Conservation (phyloP, 2,113 vertebrate species). For the Marmota monax region DNA sequence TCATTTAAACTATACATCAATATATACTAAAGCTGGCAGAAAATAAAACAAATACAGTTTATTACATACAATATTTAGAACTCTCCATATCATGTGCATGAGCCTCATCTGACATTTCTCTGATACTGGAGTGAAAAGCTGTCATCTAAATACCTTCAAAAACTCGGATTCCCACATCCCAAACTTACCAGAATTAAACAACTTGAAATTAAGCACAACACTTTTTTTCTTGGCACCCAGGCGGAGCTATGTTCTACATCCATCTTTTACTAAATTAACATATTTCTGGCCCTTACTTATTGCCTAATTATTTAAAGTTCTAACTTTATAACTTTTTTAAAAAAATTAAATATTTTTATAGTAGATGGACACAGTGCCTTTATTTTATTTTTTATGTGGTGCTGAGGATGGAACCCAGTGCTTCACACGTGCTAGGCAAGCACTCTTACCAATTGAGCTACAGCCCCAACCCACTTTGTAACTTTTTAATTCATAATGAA, state of each 20-base stretch:
- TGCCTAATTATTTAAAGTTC: slow-evolving; percentile 60
- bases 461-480: neutral
- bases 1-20: slow-evolving; percentile 50
- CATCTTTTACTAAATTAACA: slow-evolving; percentile 30
- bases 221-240: slow-evolving; percentile 2
- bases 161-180: neutral
- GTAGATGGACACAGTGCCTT: too few relatives aligned
- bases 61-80: neutral
- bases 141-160: slow-evolving; percentile 28
- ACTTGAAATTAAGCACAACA: slow-evolving; percentile 14
- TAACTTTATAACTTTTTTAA: neutral
- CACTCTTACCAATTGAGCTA: too few relatives aligned
- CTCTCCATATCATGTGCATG: neutral
- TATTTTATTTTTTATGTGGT: too few relatives aligned
- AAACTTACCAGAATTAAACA: slow-evolving; percentile 13
- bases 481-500: slow-evolving; percentile 24
- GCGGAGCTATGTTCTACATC: neutral
- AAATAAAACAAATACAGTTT: slow-evolving; percentile 6
- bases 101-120: slow-evolving; percentile 12
- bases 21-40: slow-evolving; percentile 17
- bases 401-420: too few relatives aligned
- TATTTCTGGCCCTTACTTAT: slow-evolving; percentile 30
- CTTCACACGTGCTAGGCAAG: too few relatives aligned
- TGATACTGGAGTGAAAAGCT: neutral
- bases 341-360: too few relatives aligned